Base-by-base conservation (phyloP, 2,888 invertebrate species). In the Plusia festucae region DNA sequence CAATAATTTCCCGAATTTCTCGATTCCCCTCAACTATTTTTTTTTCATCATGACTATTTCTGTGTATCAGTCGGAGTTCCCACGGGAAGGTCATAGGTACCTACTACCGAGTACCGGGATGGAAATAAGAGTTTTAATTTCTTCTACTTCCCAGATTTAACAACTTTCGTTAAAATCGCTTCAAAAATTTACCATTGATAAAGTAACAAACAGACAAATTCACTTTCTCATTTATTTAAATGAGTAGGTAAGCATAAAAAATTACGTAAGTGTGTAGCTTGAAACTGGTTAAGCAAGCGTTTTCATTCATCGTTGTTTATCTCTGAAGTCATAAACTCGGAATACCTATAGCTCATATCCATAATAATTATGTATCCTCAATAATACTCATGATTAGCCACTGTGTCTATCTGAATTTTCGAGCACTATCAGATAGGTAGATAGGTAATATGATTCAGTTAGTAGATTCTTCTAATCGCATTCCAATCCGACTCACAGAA, bases 201-300 rank as follows among this genome's bases (percentile, higher is more conserved):
- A 40, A n/a, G n/a, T n/a, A 40, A 40, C n/a, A 40, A 40, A 40
- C 40, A 40, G 40, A n/a, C 40, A n/a, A n/a, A n/a, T 40, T n/a
- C 40, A 40, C 40, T 40, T 40, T 40, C 40, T n/a, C n/a, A 40
- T 40, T 40, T 40, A 40, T 40, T 40, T n/a, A 5, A 40, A 40
- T 40, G 40, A 40, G 40, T 40, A n/a, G n/a, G n/a, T n/a, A 40
- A 40, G 40, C 40, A 40, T 40, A 40, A 40, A n/a, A 6, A 40
- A n/a, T 40, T 40, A n/a, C 40, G n/a, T 40, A 40, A 40, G n/a
- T n/a, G n/a, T n/a, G n/a, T n/a, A n/a, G n/a, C 40, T 40, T 9
- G 7, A 34, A 34, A 34, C 15, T 15, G 34, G n/a, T 40, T n/a
- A n/a, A 40, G n/a, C 15, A 40, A n/a, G n/a, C 5, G 13, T 6